These are phyloP conservation scores for Nymphalis c-album DNA, from an alignment of 2,888 invertebrate species.

Conservation along the genomic window DNA sequence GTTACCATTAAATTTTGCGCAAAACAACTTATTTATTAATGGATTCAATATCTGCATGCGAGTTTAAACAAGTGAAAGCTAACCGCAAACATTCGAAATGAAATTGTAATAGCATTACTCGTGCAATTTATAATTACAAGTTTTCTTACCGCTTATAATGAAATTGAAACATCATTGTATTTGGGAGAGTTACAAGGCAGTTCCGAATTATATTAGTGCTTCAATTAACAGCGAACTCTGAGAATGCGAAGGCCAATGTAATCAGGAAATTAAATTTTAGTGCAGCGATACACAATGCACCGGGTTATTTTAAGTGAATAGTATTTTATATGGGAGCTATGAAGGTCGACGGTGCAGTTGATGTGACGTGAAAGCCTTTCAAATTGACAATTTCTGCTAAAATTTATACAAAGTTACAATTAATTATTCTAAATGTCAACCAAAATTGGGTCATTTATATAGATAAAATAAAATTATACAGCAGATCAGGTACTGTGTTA, in stretches of 20 bases:
- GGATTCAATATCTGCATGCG: too few species aligned
- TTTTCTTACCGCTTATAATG: slow-evolving; percentile 5
- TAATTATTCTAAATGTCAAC: too few species aligned
- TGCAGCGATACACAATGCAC: background rate
- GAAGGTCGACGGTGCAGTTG: background rate
- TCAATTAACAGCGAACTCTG: background rate
- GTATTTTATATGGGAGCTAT: background rate
- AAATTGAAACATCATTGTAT: background rate
- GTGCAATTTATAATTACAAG: background rate
- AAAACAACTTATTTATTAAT: too few species aligned
- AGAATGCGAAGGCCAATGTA: background rate
- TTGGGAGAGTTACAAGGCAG: slow-evolving; percentile 1
- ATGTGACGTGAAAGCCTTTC: too few species aligned
- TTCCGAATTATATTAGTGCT: background rate
- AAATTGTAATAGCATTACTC: background rate
- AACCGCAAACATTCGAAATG: too few species aligned
- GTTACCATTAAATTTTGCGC: too few species aligned
- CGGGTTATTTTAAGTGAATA: background rate
- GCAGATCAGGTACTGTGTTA: too few species aligned
- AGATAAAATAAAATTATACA: too few species aligned
- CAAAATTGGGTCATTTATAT: too few species aligned
- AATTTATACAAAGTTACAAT: too few species aligned
- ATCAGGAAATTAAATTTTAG: slow-evolving; percentile 4
- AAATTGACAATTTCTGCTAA: too few species aligned
- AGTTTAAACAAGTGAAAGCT: too few species aligned